Evolutionary conservation across 2,797 vertebrate genomes (phyloP).

Genomic region (Chelon labrosus): DNA sequence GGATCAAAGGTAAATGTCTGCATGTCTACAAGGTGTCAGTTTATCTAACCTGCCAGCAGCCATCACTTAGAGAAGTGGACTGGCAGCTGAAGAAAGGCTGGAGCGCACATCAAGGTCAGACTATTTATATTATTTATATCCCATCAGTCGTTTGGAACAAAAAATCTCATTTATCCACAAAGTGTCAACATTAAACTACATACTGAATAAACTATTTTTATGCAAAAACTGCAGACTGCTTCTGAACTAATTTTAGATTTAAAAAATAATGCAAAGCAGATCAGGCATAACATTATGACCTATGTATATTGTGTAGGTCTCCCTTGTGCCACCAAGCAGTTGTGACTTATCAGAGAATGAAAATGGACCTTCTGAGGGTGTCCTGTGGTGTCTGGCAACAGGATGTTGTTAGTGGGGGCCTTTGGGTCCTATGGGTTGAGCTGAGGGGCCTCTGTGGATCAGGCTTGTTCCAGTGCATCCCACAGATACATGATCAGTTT

Average conservation of each 20-base stretch:
- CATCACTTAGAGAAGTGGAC: conserved; percentile 27
- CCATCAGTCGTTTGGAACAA: conserved; percentile 7
- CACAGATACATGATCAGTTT: no score
- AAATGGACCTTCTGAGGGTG: no score
- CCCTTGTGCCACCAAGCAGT: no score
- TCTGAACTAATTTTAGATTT: background rate
- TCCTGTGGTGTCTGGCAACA: no score
- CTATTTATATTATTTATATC: conserved; percentile 48
- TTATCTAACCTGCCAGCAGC: conserved; percentile 36
- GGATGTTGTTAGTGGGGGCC: no score
- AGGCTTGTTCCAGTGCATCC: no score
- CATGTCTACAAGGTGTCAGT: conserved; percentile 48
- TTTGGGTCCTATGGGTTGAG: no score
- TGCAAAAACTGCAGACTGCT: background rate
- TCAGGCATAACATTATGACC: no score
- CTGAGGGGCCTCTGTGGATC: no score
- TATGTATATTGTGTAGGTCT: no score
- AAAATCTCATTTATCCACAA: background rate
- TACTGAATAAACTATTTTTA: background rate
- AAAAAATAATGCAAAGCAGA: background rate
- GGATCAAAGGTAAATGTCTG: conserved; percentile 59
- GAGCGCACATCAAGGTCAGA: conserved; percentile 29
- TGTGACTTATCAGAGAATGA: no score
- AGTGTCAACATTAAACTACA: background rate
- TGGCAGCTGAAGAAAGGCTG: conserved; percentile 31